Conservation (phyloP, 1,140 invertebrate species). For the Neodiprion lecontei region DNA sequence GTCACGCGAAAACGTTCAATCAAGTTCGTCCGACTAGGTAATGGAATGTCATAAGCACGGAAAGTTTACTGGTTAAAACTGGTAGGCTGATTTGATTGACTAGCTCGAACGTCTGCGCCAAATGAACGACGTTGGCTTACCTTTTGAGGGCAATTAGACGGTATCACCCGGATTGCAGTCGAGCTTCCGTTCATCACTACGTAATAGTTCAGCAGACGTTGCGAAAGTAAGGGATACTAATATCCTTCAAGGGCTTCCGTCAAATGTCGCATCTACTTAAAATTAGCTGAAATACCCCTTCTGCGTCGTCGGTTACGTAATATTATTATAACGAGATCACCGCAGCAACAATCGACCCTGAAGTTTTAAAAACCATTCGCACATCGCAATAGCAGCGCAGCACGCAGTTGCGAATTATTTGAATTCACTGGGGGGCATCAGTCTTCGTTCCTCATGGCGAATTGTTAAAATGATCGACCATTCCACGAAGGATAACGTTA, state of each 20-base stretch:
- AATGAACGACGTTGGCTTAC: neutral
- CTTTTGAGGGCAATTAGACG: neutral
- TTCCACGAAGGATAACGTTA: too few species aligned
- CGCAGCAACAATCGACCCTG: too few species aligned
- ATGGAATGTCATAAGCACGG: neutral
- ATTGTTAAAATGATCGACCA: too few species aligned
- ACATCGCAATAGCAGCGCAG: too few species aligned
- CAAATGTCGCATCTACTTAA: constrained; percentile 38
- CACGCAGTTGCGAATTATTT: too few species aligned
- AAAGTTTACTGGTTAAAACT: neutral
- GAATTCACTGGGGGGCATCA: too few species aligned
- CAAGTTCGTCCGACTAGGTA: neutral
- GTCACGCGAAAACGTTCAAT: neutral
- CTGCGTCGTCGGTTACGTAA: too few species aligned
- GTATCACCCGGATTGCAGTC: neutral
- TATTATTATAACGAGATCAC: too few species aligned
- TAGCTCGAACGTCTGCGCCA: neutral
- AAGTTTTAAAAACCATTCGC: too few species aligned
- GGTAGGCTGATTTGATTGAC: neutral
- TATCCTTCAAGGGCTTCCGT: constrained; percentile 44
- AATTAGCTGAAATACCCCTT: neutral
- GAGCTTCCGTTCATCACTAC: neutral
- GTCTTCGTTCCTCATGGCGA: too few species aligned
- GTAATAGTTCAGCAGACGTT: constrained; percentile 25
- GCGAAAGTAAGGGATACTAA: constrained; percentile 43